Evolutionary conservation across 1,140 invertebrate species (phyloP), one percentile per base, ranked within the genome.

Genomic region (Drosophila pachea): DNA sequence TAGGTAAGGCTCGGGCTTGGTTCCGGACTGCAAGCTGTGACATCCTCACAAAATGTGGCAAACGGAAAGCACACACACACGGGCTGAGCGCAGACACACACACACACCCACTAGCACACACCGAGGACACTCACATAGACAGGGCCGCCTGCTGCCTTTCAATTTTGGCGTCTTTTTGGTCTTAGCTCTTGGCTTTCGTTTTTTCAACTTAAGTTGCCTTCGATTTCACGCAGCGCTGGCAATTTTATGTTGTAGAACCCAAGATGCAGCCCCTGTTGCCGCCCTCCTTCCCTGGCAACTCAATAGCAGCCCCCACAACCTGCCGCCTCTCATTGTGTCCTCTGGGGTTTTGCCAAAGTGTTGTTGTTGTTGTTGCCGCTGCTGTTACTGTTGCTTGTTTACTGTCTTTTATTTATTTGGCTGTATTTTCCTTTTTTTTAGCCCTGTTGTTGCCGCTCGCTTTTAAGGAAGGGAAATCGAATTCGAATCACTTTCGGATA

Each of bases 401-500:
- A 62, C 78, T 58, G 63, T 48, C 71, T 72, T 81, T 81, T 86
- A 86, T 86, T 81, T 86, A 86, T 86, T 86, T 86, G 70, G 49
- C 70, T 73, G 59, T 56, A n/a, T 35, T 48, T 54, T 54, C 14
- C 40, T 32, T 31, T 7, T 16, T 4, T 53, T 16, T 50, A 22
- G 22, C 22, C 22, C 22, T 22, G 22, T 60, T 64, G 53, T 43
- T 42, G 50, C 7, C 16, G 54, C 8, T 35, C 36, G 45, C 47
- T n/a, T 43, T 32, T 35, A 60, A 55, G 42, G 52, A 82, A 76
- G 67, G 87, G 77, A 87, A 88, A 88, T 88, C 87, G 87, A 87
- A 78, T 83, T 79, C 71, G 79, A 87, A 88, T 88, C 87, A 88
- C 87, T 88, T 88, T 87, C 87, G 87, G 87, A 88, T 88, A 87